Conservation (phyloP, 2,888 invertebrate species). For the Lepidochitona cinerea region DNA sequence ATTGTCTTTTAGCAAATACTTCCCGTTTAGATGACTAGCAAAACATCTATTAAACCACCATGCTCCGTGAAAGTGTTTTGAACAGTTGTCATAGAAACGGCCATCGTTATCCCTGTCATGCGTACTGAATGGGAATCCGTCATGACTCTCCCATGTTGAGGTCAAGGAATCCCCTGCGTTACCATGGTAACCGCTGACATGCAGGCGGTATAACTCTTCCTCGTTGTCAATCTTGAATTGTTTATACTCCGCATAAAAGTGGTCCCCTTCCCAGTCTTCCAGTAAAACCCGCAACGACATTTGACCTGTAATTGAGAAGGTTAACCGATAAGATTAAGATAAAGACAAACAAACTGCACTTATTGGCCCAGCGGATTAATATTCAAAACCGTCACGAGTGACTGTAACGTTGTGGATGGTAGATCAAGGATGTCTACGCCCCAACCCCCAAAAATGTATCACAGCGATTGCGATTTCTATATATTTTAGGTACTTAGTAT, state of each 20-base stretch:
- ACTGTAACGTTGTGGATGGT: too few species aligned
- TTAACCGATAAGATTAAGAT: too few species aligned
- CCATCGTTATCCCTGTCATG: slow-evolving; percentile 90
- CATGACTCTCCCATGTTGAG: slow-evolving; percentile 80
- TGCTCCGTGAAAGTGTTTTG: slow-evolving; percentile 64
- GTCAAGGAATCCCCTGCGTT: slow-evolving; percentile 89
- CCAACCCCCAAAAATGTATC: too few species aligned
- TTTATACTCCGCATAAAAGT: slow-evolving; percentile 86
- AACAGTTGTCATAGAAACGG: slow-evolving; percentile 68
- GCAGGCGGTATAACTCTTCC: slow-evolving; percentile 81
- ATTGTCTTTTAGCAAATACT: slow-evolving; percentile 62
- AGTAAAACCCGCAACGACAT: slow-evolving; percentile 87
- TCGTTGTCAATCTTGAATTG: slow-evolving; percentile 80
- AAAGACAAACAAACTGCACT: too few species aligned
- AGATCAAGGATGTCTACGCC: too few species aligned
- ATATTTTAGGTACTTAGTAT: too few species aligned
- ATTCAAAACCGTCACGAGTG: too few species aligned
- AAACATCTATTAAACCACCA: slow-evolving; percentile 70
- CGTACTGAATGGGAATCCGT: slow-evolving; percentile 92
- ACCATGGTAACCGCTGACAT: slow-evolving; percentile 82
- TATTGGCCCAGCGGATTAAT: too few species aligned
- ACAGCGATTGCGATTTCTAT: too few species aligned
- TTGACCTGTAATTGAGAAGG: slow-evolving; percentile 79
- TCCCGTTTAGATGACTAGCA: slow-evolving; percentile 67
- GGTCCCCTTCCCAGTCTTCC: slow-evolving; percentile 87